Evolutionary conservation across 2,797 vertebrate species (phyloP), one percentile per base, ranked within the genome.

Genomic region (Urophycis tenuis): DNA sequence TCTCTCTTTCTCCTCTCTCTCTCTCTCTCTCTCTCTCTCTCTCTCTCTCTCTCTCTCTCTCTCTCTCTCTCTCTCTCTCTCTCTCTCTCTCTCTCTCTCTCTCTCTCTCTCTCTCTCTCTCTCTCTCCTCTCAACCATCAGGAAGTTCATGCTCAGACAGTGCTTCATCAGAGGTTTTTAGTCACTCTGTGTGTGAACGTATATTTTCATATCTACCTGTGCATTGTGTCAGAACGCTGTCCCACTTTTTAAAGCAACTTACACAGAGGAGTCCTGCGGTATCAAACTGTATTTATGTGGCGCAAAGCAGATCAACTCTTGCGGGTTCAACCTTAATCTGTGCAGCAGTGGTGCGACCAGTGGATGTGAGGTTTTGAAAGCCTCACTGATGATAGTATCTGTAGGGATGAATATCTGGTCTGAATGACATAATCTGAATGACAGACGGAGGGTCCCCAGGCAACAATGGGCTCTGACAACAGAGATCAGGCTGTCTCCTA

Each of bases 41-140:
- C 19, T 25, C 17, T 25, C 12, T 1, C 32, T 8, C 32, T 22
- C 25, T 31, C 19, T 22, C 33, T n/a, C 17, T 41, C 12, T 73
- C 33, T 11, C 19, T 19, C 14, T 8, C 33, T 10, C 72, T 39
- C 34, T 29, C 6, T 22, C 31, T 19, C 32, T 19, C 34, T 22
- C 33, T 25, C 72, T 73, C 7, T n/a, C 10, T 34, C 22, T 10
- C 34, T 29, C 22, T 34, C n/a, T 14, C 29, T 30, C 53, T 19
- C 3, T n/a, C 30, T 31, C 71, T 72, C 31, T 19, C 33, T 19
- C 32, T 72, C 33, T 72, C n/a, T 74, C 17, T 75, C 74, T 70
- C 72, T 77, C 69, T 41, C 71, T 72, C n/a, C 77, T 74, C 33
- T 39, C 70, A 34, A 19, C 70, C 19, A 34, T 71, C 70, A 71